Base-by-base conservation (phyloP, 2,113 vertebrate genomes). In the Probosciger aterrimus region DNA sequence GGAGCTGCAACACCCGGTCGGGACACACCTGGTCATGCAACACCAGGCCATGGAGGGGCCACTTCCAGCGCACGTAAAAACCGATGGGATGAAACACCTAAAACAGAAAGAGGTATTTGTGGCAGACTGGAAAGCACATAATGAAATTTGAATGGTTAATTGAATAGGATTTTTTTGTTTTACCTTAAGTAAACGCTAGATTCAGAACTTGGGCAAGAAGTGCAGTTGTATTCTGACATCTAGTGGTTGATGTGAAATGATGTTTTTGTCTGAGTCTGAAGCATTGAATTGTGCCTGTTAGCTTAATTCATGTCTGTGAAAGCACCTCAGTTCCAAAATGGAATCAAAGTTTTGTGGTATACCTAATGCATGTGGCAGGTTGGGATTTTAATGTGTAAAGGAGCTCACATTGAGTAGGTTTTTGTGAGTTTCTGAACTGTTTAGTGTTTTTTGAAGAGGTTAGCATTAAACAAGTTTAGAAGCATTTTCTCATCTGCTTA, bases 51-150 rank as follows among this genome's bases (percentile, higher is more conserved):
- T 0, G 99, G 99, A 18, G 99, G 99, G 0, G 99, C 99, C 92
- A 99, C 99, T 8, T 99, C 99, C 37, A 99, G 99, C 4, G 99
- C 99, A 17, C 99, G 99, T 59, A 99, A 99, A 97, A 99, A 99
- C 78, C 98, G 99, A 90, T 99, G 99, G 99, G 99, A 99, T 52
- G 99, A 99, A 96, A 99, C 99, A 3, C 99, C 99, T 11, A 99
- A 99, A 97, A 99, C 99, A 24, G 99, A 99, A 78, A 98, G 99
- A 96, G 99, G 99, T 99, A 94, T 65, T 67, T 68, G 22, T 50
- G 41, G 39, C 1, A 1, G 69, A n/a, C 37, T 37, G 50, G 35
- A 35, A 62, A 67, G 22, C 2, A 1, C 7, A 6, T 65, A 3
- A 6, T 17, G 15, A 22, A 4, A 73, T 53, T 44, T 4, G 16